Evolutionary conservation across 2,888 invertebrate genomes (phyloP), one percentile per base, ranked within the genome.

Genomic region (Odontothrips loti): DNA sequence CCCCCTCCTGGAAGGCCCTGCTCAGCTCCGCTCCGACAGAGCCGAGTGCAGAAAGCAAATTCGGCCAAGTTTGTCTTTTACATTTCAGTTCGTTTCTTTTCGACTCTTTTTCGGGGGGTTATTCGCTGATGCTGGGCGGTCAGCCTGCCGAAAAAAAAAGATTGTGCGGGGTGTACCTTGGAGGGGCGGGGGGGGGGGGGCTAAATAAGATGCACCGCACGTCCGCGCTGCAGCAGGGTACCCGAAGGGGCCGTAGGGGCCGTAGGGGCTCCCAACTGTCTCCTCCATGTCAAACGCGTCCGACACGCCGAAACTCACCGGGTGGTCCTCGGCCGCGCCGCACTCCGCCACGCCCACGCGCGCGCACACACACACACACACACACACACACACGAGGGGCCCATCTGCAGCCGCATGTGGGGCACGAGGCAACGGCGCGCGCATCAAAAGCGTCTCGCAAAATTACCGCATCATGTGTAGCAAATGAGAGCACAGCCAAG

Each of bases 201-300:
- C 58, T 58, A 11, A 58, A 58, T 58, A 58, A 58, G 58, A 58
- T 58, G 58, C 58, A 58, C 58, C 58, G 58, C 58, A 58, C 58
- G 58, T 58, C 58, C 51, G 58, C 20, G 58, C 58, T 6, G 58
- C 58, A 6, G 17, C 10, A 15, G 58, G 58, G 58, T n/a, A 17
- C 58, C 17, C 20, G 51, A 51, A 17, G 4, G 51, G 51, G 15
- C 4, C 51, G 51, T 12, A 12, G 3, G 51, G 51, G 58, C 17
- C 58, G 58, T n/a, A 58, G 58, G 58, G 58, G 20, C 68, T 27
- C 68, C 68, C 27, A 27, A 75, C 68, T 75, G 68, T 75, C 68
- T 27, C 68, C 68, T 23, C 68, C 68, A 75, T 75, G 68, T 75
- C 68, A 75, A 75, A 75, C 68, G 68, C 68, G 68, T 75, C 68